Conservation (phyloP, 2,888 invertebrate genomes). For the Zygothrica quintamaculata region DNA sequence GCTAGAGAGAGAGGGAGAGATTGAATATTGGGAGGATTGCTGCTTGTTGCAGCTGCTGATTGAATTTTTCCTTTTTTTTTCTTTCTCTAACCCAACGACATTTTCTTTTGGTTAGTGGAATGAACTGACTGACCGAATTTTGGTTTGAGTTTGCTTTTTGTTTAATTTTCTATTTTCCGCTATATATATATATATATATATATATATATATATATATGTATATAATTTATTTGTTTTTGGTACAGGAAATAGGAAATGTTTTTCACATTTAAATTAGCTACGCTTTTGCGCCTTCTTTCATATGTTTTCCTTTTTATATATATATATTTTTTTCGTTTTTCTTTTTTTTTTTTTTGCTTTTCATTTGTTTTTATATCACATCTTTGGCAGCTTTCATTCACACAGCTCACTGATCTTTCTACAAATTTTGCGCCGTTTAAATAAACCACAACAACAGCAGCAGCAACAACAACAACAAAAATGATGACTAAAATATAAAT, state of each 20-base stretch:
- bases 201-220: too few species aligned
- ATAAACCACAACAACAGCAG: too few species aligned
- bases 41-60: conserved; percentile 30
- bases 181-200: too few species aligned
- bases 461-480: conserved; percentile 33
- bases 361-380: conserved; percentile 33
- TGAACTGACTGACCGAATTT: conserved; percentile 18
- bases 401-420: conserved; percentile 1
- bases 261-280: conserved; percentile 74
- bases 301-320: too few species aligned
- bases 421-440: conserved; percentile 36
- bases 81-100: conserved; percentile 21
- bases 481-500: conserved; percentile 45
- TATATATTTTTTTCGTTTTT: too few species aligned
- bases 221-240: conserved; percentile 24
- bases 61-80: too few species aligned
- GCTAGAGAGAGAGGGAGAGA: too few species aligned
- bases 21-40: neutral
- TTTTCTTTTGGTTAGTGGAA: conserved; percentile 18
- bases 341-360: too few species aligned
- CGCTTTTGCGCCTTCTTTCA: conserved; percentile 11
- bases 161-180: neutral
- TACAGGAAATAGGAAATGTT: conserved; percentile 79
- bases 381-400: conserved; percentile 56
- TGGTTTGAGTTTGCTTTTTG: conserved; percentile 10